Evolutionary conservation across 1,140 invertebrate species (phyloP).

Genomic region (Eubasilissa regina): DNA sequence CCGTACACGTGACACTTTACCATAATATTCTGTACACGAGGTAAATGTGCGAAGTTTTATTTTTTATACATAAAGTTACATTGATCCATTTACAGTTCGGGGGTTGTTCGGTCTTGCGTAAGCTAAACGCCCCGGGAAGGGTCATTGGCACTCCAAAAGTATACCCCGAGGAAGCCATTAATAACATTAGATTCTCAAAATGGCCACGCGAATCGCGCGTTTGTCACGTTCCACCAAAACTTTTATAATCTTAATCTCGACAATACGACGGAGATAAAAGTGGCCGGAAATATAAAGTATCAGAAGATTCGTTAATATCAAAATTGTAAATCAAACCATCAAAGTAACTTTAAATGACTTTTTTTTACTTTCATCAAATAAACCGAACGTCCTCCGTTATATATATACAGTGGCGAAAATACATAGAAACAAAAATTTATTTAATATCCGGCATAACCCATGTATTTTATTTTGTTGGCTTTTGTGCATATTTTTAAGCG

Average conservation of each 20-base stretch:
- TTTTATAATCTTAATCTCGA: not conserved
- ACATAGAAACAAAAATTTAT: no score
- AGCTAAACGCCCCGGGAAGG: not conserved
- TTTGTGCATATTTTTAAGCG: no score
- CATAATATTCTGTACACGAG: no score
- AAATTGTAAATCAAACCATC: not conserved
- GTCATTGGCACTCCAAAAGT: constrained; percentile 2
- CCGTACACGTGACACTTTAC: no score
- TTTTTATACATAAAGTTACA: no score
- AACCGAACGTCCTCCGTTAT: no score
- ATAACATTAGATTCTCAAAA: constrained; percentile 13
- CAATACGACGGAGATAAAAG: not conserved
- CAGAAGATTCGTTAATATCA: not conserved
- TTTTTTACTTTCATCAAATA: not conserved
- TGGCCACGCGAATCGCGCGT: constrained; percentile 6
- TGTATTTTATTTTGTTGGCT: no score
- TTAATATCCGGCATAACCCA: no score
- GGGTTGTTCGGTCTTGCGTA: no score
- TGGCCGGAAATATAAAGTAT: not conserved
- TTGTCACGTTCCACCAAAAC: constrained; percentile 10
- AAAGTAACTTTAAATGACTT: not conserved
- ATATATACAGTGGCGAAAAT: no score
- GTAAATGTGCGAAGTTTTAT: no score
- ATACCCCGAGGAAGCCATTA: constrained; percentile 1
- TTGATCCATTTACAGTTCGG: no score